Percentiles rank a stretch among this genome's conserved stretches.
phyloP scores from a whole-genome alignment of 2,888 invertebrate species.

The Epinotia nisella region DNA sequence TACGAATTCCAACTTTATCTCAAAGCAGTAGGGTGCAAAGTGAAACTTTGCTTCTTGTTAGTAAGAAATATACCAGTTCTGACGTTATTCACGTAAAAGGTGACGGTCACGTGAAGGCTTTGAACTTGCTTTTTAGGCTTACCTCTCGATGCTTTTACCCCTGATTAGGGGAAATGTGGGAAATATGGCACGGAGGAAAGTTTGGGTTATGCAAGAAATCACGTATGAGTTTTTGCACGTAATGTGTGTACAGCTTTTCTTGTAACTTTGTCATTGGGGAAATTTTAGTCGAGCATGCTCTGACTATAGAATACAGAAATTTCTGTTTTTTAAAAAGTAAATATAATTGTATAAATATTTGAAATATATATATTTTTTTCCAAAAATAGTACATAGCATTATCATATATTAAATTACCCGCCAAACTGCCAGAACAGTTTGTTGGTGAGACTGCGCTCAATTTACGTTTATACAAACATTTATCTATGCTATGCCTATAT shows the following conservation, averaged over 20 bases:
- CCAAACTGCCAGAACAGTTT: too few relatives aligned
- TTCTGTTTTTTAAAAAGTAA: not conserved
- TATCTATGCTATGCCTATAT: too few relatives aligned
- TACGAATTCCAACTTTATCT: not conserved
- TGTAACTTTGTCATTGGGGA: not conserved
- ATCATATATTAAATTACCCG: too few relatives aligned
- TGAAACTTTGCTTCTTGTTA: too few relatives aligned
- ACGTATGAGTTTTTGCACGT: constrained; percentile 10
- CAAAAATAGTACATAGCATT: too few relatives aligned
- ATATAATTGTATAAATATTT: not conserved
- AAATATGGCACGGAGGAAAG: constrained; percentile 10
- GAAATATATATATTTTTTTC: too few relatives aligned
- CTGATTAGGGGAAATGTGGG: constrained; percentile 22
- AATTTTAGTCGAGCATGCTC: not conserved
- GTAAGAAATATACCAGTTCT: constrained; percentile 10
- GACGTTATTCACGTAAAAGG: not conserved
- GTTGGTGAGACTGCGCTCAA: too few relatives aligned
- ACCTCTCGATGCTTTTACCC: constrained; percentile 34
- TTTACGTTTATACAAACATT: too few relatives aligned
- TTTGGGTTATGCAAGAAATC: constrained; percentile 11
- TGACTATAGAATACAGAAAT: not conserved
- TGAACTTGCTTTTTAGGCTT: constrained; percentile 25
- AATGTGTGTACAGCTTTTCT: not conserved
- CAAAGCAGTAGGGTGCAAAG: not conserved
- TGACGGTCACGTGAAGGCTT: too few relatives aligned